Percentiles rank a stretch among this genome's conserved stretches.
Conservation (phyloP, 30 jellyfish, hydroid and myxozoan genomes). For the Aurelia aurita complex sp. Pacific region DNA sequence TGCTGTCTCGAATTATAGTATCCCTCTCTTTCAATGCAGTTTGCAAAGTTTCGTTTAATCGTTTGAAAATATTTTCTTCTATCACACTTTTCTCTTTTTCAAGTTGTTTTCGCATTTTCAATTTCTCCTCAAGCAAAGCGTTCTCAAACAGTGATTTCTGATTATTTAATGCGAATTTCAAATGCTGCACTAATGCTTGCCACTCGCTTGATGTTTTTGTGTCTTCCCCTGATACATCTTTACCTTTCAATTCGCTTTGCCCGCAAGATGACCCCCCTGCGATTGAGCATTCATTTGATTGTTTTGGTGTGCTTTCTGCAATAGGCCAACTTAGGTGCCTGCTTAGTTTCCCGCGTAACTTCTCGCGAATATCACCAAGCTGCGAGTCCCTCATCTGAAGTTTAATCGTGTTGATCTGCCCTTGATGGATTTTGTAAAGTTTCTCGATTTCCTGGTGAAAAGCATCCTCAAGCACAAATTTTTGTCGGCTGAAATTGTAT, state of each 20-base stretch:
- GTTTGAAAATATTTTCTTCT: constrained; percentile 51
- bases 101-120: constrained; percentile 45
- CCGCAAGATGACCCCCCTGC: constrained; percentile 9
- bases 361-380: constrained; percentile 58
- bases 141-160: constrained; percentile 61
- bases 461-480: constrained; percentile 49
- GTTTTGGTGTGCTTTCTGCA: constrained; percentile 58
- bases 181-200: constrained; percentile 52
- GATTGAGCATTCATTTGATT: constrained; percentile 17
- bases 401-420: constrained; percentile 53
- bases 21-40: constrained; percentile 46
- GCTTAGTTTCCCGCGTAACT: constrained; percentile 36
- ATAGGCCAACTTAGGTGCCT: constrained; percentile 74
- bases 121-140: constrained; percentile 47
- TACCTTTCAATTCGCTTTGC: constrained; percentile 2
- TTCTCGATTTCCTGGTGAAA: constrained; percentile 57
- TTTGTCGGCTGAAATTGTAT: constrained; percentile 46
- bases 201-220: constrained; percentile 48
- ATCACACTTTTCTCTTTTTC: constrained; percentile 43
- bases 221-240: neutral
- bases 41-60: constrained; percentile 34
- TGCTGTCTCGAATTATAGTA: constrained; percentile 18
- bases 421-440: constrained; percentile 42
- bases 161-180: constrained; percentile 58
- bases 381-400: constrained; percentile 69